phyloP scores from a whole-genome alignment of 1,140 invertebrate species.

The Drosophila ogumai region DNA sequence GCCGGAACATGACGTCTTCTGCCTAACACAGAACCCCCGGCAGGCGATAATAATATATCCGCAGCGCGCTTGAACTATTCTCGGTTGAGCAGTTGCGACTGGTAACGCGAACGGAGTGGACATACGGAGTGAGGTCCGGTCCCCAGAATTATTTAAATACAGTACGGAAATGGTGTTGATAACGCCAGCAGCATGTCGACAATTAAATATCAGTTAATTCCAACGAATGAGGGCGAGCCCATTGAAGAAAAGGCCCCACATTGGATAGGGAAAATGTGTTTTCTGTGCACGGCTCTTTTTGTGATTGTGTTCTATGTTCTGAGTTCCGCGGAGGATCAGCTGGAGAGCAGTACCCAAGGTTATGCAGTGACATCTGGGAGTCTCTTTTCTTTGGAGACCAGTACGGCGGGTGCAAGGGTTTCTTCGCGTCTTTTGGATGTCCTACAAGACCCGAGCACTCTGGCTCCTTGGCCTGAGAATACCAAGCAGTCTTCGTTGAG shows the following conservation, averaged over 20 bases:
- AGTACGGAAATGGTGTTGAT: conserved; percentile 8
- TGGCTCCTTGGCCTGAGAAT: neutral
- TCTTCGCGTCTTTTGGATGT: neutral
- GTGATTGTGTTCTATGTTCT: conserved; percentile 10
- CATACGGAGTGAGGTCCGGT: conserved; percentile 2
- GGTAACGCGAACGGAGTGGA: conserved; percentile 10
- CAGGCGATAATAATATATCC: conserved; percentile 2
- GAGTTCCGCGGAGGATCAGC: neutral
- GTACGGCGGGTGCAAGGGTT: neutral
- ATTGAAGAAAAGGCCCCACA: neutral
- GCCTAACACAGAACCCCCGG: neutral
- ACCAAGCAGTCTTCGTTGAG: no score
- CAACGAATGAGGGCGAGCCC: conserved; percentile 4
- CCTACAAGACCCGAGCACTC: neutral
- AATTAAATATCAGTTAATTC: conserved; percentile 42
- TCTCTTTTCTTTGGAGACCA: neutral
- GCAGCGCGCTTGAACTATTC: neutral
- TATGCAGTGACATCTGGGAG: no score
- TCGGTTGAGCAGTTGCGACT: neutral
- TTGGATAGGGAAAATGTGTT: neutral
- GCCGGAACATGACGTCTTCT: conserved; percentile 3
- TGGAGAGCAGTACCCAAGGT: neutral
- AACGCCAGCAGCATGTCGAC: conserved; percentile 21
- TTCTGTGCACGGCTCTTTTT: conserved; percentile 7
- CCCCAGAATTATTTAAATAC: neutral